phyloP scores from a whole-genome alignment of 2,113 vertebrate genomes.

The Trematocara zebra region DNA sequence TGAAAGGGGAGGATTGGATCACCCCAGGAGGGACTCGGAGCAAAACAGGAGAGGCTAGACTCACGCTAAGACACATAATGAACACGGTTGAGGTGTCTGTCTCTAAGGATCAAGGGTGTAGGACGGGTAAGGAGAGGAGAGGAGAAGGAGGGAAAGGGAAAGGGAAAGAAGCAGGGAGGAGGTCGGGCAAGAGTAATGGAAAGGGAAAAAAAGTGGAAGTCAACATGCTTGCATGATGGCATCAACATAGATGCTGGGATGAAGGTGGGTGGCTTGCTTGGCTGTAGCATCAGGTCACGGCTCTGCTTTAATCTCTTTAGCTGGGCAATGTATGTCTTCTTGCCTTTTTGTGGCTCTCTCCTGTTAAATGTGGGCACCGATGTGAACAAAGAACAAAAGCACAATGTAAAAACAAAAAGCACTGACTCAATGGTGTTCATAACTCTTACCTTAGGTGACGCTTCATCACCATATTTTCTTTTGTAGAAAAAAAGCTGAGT shows the following conservation, averaged over 20 bases:
- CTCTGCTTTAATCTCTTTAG: background rate
- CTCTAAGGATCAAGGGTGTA: background rate
- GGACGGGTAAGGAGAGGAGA: background rate
- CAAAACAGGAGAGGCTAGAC: constrained; percentile 30
- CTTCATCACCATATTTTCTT: constrained; percentile 18
- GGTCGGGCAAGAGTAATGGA: background rate
- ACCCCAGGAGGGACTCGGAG: constrained; percentile 31
- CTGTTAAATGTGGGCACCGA: background rate
- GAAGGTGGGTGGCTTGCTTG: background rate
- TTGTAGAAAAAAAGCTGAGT: constrained; percentile 11
- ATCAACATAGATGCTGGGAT: background rate
- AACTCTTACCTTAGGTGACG: background rate
- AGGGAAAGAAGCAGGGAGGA: background rate
- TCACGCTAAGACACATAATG: constrained; percentile 47
- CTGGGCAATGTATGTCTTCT: background rate
- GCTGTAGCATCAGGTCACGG: background rate
- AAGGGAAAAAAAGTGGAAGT: background rate
- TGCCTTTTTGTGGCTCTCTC: background rate
- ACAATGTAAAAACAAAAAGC: background rate
- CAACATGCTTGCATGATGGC: background rate
- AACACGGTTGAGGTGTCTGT: constrained; percentile 15
- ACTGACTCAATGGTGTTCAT: background rate
- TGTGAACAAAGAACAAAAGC: background rate
- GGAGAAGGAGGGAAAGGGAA: background rate
- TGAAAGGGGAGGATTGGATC: constrained; percentile 54